phyloP scores from a whole-genome alignment of 2,888 invertebrate genomes.

The Zygaena filipendulae region DNA sequence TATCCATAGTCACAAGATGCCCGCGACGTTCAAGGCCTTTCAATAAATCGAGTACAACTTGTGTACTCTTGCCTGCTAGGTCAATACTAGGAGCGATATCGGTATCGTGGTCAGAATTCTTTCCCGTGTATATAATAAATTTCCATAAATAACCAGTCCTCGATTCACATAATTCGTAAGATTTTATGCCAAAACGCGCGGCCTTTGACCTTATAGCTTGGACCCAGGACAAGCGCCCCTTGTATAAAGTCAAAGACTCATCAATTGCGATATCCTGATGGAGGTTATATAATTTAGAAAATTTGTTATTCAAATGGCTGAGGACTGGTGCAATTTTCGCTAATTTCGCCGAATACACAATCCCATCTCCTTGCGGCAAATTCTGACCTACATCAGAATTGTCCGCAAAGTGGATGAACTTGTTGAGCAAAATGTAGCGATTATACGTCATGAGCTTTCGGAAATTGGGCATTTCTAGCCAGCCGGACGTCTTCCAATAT shows the following conservation, averaged over 20 bases:
- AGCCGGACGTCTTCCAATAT: conserved; percentile 12
- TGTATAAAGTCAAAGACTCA: conserved; percentile 19
- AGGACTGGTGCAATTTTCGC: conserved; percentile 10
- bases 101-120: no score
- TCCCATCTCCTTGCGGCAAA: conserved; percentile 4
- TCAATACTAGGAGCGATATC: conserved; percentile 5
- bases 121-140: no score
- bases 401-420: conserved; percentile 16
- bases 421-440: conserved; percentile 15
- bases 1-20: conserved; percentile 20
- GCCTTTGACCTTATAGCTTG: conserved; percentile 15
- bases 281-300: conserved; percentile 17
- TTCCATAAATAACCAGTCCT: no score
- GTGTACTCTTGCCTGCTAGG: conserved; percentile 9
- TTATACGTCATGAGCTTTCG: conserved; percentile 12
- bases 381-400: conserved; percentile 7
- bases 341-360: conserved; percentile 12
- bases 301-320: conserved; percentile 18
- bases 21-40: conserved; percentile 14
- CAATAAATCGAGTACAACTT: conserved; percentile 5
- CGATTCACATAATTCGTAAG: conserved; percentile 19
- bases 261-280: conserved; percentile 18
- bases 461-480: conserved; percentile 13
- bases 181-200: conserved; percentile 17
- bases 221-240: conserved; percentile 16